Base-by-base conservation (phyloP, 92 coral and sea anemone species). In the Paragorgia papillata region DNA sequence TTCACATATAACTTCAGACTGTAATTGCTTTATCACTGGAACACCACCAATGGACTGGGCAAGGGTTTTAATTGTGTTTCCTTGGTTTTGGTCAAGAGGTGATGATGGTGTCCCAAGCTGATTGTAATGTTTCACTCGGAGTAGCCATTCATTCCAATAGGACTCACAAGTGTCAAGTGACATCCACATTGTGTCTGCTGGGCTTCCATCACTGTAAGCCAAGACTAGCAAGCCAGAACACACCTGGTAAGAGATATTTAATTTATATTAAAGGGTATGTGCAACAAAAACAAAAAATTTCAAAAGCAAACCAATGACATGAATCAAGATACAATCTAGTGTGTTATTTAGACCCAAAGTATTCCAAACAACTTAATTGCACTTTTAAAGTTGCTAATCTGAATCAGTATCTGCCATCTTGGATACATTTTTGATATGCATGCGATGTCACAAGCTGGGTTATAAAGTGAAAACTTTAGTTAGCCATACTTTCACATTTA, bases 131-230 rank as follows among this genome's bases (percentile, higher is more conserved):
- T 89, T 53, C 61, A 94, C 86, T 68, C 98, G 81, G 5, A 44
- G 79, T 24, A 88, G 75, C 98, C 98, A 94, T 65, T 86, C 85
- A 4, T 57, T 56, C 98, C 98, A 94, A 70, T 87, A 94, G 13
- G 83, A 67, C 57, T 85, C 81, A 37, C 91, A 94, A 18, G 73
- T 59, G 51, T 90, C 92, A 68, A 34, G 76, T 29, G 87, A 28
- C 84, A 94, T 76, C 55, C 88, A 63, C 26, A 85, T 92, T 13
- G 89, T 82, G 39, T 94, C 95, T 25, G 97, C 98, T 0, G 91
- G 90, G 55, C 84, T 82, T 3, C 98, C 98, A 75, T 90, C 90
- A 34, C 80, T 88, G 63, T 94, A 94, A 12, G 91, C 98, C 57
- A 94, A 85, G 18, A 94, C 89, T 57, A 94, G 75, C 9, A 90